These are phyloP conservation scores for Phylloscopus whistleri DNA, from an alignment of 2,113 vertebrate species.

Conservation along the genomic window DNA sequence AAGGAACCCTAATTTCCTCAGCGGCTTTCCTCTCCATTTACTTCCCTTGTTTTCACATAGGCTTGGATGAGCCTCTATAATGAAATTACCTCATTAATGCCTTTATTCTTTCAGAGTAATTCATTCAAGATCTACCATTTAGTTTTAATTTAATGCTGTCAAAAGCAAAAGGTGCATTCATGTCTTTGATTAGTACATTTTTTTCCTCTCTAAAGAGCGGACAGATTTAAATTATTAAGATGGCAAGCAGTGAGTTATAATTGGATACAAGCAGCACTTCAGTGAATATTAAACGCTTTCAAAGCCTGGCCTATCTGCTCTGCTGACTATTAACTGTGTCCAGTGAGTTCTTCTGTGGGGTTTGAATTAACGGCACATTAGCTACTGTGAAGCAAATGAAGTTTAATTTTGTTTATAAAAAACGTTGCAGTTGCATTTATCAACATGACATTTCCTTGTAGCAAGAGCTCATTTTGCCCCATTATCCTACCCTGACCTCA, in stretches of 20 bases:
- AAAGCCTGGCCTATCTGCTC: conserved; percentile 74
- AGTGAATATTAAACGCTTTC: conserved; percentile 91
- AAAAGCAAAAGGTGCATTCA: conserved; percentile 83
- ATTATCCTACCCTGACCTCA: conserved; percentile 55
- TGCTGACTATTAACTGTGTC: conserved; percentile 91
- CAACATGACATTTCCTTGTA: conserved; percentile 47
- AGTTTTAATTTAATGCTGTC: conserved; percentile 89
- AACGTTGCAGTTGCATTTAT: conserved; percentile 59
- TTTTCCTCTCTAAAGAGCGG: conserved; percentile 66
- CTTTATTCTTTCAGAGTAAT: conserved; percentile 86
- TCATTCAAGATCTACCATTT: conserved; percentile 89
- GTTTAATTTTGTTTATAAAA: conserved; percentile 75
- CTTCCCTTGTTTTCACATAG: conserved; percentile 81
- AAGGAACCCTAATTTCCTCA: conserved; percentile 96
- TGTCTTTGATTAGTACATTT: conserved; percentile 79
- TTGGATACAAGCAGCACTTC: conserved; percentile 95
- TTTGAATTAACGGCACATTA: conserved; percentile 72
- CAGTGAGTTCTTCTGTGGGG: conserved; percentile 55
- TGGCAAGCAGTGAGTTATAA: conserved; percentile 94
- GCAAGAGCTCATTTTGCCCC: conserved; percentile 45
- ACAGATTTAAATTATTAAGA: conserved; percentile 98
- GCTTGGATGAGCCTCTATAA: conserved; percentile 85
- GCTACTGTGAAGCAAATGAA: conserved; percentile 65
- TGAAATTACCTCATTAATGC: conserved; percentile 98
- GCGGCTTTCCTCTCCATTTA: conserved; percentile 81